These are phyloP conservation scores for Phthorimaea operculella DNA, from an alignment of 1,140 invertebrate species.

Conservation along the genomic window DNA sequence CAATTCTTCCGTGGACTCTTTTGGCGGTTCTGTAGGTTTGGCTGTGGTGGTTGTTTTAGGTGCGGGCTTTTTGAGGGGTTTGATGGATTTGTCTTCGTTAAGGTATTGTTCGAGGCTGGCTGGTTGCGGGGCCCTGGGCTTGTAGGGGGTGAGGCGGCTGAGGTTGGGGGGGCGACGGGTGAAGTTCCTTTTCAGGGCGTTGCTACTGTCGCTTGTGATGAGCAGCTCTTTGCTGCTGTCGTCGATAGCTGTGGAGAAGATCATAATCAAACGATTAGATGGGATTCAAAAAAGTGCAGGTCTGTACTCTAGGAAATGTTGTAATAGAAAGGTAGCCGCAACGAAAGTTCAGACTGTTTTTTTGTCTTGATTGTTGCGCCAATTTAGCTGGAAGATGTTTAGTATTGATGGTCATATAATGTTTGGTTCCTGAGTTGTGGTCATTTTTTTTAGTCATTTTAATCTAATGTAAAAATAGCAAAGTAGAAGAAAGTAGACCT, in stretches of 20 bases:
- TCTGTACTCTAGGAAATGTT: no score
- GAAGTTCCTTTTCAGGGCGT: slow-evolving; percentile 43
- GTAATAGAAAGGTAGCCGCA: no score
- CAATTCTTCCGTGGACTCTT: background rate
- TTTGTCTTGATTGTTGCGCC: no score
- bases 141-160: slow-evolving; percentile 43
- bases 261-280: no score
- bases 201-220: slow-evolving; percentile 52
- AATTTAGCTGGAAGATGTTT: no score
- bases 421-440: no score
- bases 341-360: no score
- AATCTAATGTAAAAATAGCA: no score
- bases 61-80: background rate
- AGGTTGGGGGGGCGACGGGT: slow-evolving; percentile 47
- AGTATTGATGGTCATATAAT: no score
- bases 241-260: slow-evolving; percentile 19
- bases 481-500: no score
- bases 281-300: no score
- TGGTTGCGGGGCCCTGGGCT: background rate
- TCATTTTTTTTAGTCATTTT: no score
- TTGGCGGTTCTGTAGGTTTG: background rate
- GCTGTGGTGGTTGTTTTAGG: background rate
- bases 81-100: slow-evolving; percentile 1
- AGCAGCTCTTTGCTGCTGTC: slow-evolving; percentile 56
- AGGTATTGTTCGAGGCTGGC: slow-evolving; percentile 8